A percentile compares a stretch with the other conserved stretches of the same genome.
Evolutionary conservation across 2,797 vertebrate genomes (phyloP).

Genomic region (Falco berigora): DNA sequence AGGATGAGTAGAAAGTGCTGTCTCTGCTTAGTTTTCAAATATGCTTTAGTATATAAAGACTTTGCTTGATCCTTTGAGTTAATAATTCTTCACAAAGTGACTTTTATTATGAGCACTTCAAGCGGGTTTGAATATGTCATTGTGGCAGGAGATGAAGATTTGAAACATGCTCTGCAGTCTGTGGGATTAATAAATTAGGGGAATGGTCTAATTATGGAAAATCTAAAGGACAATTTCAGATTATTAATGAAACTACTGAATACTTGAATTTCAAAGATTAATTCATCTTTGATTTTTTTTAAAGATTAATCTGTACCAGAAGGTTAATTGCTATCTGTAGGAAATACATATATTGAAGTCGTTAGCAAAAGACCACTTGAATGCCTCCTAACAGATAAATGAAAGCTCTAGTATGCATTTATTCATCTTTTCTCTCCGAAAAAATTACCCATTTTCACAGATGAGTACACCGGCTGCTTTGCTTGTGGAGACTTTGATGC

Average conservation of each 20-base stretch:
- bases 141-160: constrained; percentile 50
- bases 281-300: constrained; percentile 27
- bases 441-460: not conserved
- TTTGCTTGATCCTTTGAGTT: constrained; percentile 53
- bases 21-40: constrained; percentile 11
- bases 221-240: constrained; percentile 36
- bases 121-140: constrained; percentile 55
- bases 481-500: not conserved
- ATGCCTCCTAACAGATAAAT: constrained; percentile 31
- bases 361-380: constrained; percentile 29
- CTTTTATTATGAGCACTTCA: constrained; percentile 56
- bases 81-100: constrained; percentile 59
- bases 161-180: constrained; percentile 41
- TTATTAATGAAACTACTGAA: constrained; percentile 40
- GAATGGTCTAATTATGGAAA: constrained; percentile 45
- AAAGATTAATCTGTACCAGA: constrained; percentile 47
- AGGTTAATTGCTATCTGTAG: constrained; percentile 52
- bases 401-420: not conserved
- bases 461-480: not conserved
- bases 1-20: not conserved
- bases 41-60: not conserved
- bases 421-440: not conserved
- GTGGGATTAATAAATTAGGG: constrained; percentile 55
- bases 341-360: constrained; percentile 21
- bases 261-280: constrained; percentile 44